Evolutionary conservation across 2,888 invertebrate species (phyloP).

Genomic region (Ennomos quercinarius): DNA sequence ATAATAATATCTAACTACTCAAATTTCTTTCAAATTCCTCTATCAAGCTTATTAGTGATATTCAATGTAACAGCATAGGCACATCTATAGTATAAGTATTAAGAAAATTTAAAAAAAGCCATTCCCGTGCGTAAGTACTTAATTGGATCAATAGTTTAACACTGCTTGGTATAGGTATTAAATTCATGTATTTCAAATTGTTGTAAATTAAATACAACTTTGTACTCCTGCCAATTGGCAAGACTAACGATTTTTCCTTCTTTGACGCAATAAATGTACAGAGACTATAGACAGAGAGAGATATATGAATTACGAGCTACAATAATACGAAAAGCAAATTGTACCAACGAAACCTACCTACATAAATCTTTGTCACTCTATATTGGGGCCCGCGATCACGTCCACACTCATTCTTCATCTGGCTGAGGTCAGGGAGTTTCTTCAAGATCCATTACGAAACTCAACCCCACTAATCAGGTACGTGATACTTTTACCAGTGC

Average conservation of each 20-base stretch:
- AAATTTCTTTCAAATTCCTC: too few relatives aligned
- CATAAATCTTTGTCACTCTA: slow-evolving; percentile 38
- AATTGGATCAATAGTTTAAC: too few relatives aligned
- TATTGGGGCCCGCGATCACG: slow-evolving; percentile 50
- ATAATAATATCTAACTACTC: too few relatives aligned
- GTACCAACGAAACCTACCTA: slow-evolving; percentile 6
- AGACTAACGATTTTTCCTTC: slow-evolving; percentile 10
- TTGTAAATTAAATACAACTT: background rate
- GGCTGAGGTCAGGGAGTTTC: slow-evolving; percentile 47
- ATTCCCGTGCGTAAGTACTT: too few relatives aligned
- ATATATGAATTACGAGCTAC: slow-evolving; percentile 8
- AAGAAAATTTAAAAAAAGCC: too few relatives aligned
- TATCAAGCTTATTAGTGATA: too few relatives aligned
- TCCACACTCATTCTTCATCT: slow-evolving; percentile 43
- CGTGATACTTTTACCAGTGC: slow-evolving; percentile 51
- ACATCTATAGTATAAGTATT: too few relatives aligned
- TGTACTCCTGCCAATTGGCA: slow-evolving; percentile 9
- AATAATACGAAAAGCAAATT: slow-evolving; percentile 1
- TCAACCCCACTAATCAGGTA: slow-evolving; percentile 49
- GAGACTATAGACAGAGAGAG: too few relatives aligned
- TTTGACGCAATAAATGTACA: slow-evolving; percentile 1
- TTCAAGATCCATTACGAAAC: slow-evolving; percentile 50
- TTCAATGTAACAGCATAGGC: too few relatives aligned
- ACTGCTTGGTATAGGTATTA: background rate
- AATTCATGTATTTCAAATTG: too few relatives aligned